These are phyloP conservation scores for Pimpla rufipes DNA, from an alignment of 2,888 invertebrate species.

Conservation along the genomic window DNA sequence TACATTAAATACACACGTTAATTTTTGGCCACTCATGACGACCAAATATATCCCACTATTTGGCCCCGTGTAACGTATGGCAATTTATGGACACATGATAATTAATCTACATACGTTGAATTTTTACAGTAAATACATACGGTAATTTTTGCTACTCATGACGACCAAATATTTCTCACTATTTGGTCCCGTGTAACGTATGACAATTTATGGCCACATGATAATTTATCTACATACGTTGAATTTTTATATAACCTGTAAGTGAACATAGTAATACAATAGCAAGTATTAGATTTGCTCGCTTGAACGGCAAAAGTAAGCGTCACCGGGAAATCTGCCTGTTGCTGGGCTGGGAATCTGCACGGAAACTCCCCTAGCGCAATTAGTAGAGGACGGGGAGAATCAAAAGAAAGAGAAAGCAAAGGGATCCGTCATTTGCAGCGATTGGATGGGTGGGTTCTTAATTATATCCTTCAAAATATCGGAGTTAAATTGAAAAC, in stretches of 20 bases:
- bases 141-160: too few relatives aligned
- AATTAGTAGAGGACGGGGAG: constrained; percentile 66
- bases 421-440: constrained; percentile 28
- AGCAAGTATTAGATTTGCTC: constrained; percentile 49
- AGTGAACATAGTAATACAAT: constrained; percentile 47
- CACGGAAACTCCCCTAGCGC: constrained; percentile 57
- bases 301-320: constrained; percentile 63
- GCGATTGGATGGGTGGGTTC: constrained; percentile 73
- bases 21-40: background rate
- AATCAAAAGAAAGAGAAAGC: constrained; percentile 33
- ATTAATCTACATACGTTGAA: too few relatives aligned
- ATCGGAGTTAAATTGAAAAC: constrained; percentile 83
- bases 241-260: constrained; percentile 48
- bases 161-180: too few relatives aligned
- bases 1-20: too few relatives aligned
- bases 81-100: too few relatives aligned
- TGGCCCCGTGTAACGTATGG: too few relatives aligned
- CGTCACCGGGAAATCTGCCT: constrained; percentile 40
- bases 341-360: constrained; percentile 36
- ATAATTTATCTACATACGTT: too few relatives aligned
- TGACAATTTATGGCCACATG: too few relatives aligned
- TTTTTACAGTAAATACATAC: too few relatives aligned
- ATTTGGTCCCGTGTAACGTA: too few relatives aligned
- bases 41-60: too few relatives aligned
- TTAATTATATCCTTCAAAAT: constrained; percentile 84